phyloP scores from a whole-genome alignment of 2,888 invertebrate genomes.

The Crossocerus cetratus region DNA sequence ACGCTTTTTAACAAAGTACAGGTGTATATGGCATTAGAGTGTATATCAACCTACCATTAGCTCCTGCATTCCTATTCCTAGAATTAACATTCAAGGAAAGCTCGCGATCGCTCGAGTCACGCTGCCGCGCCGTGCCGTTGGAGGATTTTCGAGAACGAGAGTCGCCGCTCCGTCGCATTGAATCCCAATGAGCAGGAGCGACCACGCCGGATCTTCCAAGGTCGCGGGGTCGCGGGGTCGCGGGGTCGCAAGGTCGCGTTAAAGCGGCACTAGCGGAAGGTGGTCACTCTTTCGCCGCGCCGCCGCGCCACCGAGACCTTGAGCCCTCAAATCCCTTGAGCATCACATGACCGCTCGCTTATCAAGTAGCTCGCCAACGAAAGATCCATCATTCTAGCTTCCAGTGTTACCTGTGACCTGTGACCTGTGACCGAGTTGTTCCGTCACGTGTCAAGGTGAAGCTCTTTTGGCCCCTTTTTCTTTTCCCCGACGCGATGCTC shows the following conservation, averaged over 20 bases:
- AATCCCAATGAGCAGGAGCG: slow-evolving; percentile 39
- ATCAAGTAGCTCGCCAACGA: too few relatives aligned
- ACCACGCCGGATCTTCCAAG: neutral
- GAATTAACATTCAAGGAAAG: slow-evolving; percentile 38
- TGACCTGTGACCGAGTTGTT: neutral
- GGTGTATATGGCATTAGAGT: too few relatives aligned
- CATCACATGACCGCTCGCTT: slow-evolving; percentile 18
- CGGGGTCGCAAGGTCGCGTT: neutral
- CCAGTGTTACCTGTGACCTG: too few relatives aligned
- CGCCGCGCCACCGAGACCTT: slow-evolving; percentile 22
- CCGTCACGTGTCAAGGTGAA: slow-evolving; percentile 19
- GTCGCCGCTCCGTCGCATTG: slow-evolving; percentile 9
- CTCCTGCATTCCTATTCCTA: too few relatives aligned
- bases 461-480: neutral
- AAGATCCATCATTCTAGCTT: too few relatives aligned
- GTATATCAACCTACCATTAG: too few relatives aligned
- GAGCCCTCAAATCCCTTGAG: slow-evolving; percentile 23
- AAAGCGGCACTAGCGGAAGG: slow-evolving; percentile 23
- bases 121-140: slow-evolving; percentile 26
- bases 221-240: neutral
- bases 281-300: slow-evolving; percentile 36
- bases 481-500: neutral
- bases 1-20: too few relatives aligned
- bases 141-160: slow-evolving; percentile 39
- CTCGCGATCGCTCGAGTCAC: slow-evolving; percentile 10